A percentile compares a stretch with the other conserved stretches of the same genome.
Conservation (phyloP, 2,797 vertebrate species). For the Microcaecilia unicolor region DNA sequence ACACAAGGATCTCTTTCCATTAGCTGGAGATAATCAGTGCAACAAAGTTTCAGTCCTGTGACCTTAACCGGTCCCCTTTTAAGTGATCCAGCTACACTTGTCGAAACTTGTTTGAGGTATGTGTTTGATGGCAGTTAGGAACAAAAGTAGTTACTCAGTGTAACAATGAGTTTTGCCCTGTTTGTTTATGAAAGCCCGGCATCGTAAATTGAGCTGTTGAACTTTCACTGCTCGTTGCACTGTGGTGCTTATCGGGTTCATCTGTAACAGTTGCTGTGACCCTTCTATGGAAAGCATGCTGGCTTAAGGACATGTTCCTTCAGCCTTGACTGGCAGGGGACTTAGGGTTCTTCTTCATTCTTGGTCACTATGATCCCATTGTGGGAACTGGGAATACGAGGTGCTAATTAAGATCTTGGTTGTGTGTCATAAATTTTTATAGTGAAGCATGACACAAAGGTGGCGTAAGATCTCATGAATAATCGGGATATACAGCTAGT, state of each 20-base stretch:
- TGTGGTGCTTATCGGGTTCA: constrained; percentile 9
- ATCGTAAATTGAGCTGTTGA: constrained; percentile 14
- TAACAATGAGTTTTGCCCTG: constrained; percentile 9
- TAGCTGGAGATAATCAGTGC: constrained; percentile 40
- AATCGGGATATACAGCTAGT: constrained; percentile 23
- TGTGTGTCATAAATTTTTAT: constrained; percentile 17
- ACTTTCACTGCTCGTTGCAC: constrained; percentile 14
- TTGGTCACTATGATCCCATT: constrained; percentile 15
- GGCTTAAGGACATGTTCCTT: neutral
- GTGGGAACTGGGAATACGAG: constrained; percentile 9
- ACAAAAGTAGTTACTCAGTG: constrained; percentile 17
- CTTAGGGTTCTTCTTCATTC: constrained; percentile 8
- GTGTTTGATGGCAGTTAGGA: constrained; percentile 24
- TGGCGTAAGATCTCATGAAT: constrained; percentile 6
- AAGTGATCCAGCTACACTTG: constrained; percentile 40
- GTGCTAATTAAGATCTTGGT: constrained; percentile 8
- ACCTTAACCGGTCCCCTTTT: constrained; percentile 40
- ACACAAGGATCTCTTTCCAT: constrained; percentile 32
- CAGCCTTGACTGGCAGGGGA: constrained; percentile 6
- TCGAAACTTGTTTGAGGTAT: constrained; percentile 38
- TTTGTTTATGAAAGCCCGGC: constrained; percentile 27
- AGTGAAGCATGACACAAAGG: constrained; percentile 3
- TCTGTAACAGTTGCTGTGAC: neutral
- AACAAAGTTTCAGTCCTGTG: constrained; percentile 44
- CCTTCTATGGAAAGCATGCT: neutral